Evolutionary conservation across 1,140 invertebrate genomes (phyloP).

Genomic region (Anastrepha ludens): DNA sequence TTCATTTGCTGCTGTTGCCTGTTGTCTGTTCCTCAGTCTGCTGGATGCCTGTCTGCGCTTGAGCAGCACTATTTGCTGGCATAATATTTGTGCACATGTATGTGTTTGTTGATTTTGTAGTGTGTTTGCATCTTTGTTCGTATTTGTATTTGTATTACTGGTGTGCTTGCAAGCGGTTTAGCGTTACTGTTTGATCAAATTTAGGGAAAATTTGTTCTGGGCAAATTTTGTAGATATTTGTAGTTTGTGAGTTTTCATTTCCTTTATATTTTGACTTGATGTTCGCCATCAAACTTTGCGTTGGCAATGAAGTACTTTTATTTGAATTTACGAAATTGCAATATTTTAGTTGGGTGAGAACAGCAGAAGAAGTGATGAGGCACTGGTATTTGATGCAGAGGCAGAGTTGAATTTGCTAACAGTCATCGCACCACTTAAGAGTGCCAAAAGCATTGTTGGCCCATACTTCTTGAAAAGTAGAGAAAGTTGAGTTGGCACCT

Average conservation of each 20-base stretch:
- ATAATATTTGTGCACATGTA: not conserved
- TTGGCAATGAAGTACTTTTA: not conserved
- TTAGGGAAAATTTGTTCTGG: not conserved
- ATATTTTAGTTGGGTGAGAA: too few relatives aligned
- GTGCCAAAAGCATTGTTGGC: too few relatives aligned
- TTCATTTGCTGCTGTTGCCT: constrained; percentile 11
- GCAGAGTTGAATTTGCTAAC: too few relatives aligned
- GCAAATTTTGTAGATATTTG: not conserved
- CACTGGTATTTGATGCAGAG: too few relatives aligned
- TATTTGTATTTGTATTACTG: not conserved
- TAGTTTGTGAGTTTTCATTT: not conserved
- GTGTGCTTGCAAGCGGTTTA: constrained; percentile 5
- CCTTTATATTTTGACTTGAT: too few relatives aligned
- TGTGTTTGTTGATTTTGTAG: not conserved
- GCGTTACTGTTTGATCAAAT: not conserved
- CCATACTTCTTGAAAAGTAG: too few relatives aligned
- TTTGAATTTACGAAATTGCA: not conserved
- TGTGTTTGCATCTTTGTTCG: not conserved
- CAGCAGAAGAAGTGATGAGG: too few relatives aligned
- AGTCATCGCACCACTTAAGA: too few relatives aligned
- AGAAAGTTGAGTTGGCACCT: too few relatives aligned
- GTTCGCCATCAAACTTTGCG: not conserved
- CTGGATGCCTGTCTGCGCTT: not conserved
- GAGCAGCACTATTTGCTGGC: not conserved
- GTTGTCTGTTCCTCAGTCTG: not conserved